phyloP scores from a whole-genome alignment of 1,140 invertebrate genomes.

The Calephelis virginiensis region DNA sequence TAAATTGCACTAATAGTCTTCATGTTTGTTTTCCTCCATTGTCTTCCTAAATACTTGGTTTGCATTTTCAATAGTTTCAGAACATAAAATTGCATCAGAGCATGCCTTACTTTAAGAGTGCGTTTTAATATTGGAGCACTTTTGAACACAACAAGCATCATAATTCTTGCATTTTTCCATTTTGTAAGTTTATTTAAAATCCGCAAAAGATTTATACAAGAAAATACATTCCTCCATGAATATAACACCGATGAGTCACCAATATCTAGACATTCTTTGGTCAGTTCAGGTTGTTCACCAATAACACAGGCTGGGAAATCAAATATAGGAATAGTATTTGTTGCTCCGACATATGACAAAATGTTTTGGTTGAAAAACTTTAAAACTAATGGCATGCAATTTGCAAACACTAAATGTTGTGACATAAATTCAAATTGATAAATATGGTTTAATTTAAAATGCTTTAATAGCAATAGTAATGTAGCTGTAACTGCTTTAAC shows the following conservation, averaged over 20 bases:
- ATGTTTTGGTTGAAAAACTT: slow-evolving; percentile 99
- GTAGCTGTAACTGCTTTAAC: slow-evolving; percentile 98
- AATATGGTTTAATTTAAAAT: slow-evolving; percentile 99
- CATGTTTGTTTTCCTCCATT: slow-evolving; percentile 99
- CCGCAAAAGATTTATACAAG: slow-evolving; percentile 97
- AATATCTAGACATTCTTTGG: slow-evolving; percentile 94
- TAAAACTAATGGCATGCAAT: slow-evolving; percentile 98
- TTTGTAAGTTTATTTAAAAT: slow-evolving; percentile 99
- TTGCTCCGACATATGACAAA: slow-evolving; percentile 95
- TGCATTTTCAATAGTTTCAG: slow-evolving; percentile 99
- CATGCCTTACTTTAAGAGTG: slow-evolving; percentile 96
- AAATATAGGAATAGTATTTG: slow-evolving; percentile 95
- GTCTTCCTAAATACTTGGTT: slow-evolving; percentile 98
- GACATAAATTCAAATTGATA: slow-evolving; percentile 99
- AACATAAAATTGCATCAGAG: slow-evolving; percentile 99
- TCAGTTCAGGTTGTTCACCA: slow-evolving; percentile 96
- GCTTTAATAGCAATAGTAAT: slow-evolving; percentile 95
- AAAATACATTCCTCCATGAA: slow-evolving; percentile 99
- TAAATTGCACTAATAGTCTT: slow-evolving; percentile 99
- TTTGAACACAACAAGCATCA: slow-evolving; percentile 99
- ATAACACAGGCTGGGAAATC: slow-evolving; percentile 98
- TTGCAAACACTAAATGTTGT: slow-evolving; percentile 99
- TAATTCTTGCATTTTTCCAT: slow-evolving; percentile 99
- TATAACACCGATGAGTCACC: slow-evolving; percentile 90
- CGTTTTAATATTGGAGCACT: slow-evolving; percentile 98